phyloP scores from a whole-genome alignment of 2,113 vertebrate genomes.

The Phodopus roborovskii region DNA sequence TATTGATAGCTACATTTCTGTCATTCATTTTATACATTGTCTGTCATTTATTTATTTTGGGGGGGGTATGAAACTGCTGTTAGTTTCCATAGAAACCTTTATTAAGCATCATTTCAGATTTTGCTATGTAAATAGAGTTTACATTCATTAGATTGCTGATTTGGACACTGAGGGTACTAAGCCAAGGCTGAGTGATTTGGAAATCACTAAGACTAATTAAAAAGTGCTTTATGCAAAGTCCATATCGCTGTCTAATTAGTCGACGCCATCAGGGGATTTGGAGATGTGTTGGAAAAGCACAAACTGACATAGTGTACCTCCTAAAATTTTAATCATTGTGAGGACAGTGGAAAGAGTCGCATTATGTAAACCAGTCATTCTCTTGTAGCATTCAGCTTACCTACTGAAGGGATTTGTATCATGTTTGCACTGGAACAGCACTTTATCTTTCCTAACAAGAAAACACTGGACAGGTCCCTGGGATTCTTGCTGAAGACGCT shows the following conservation, averaged over 20 bases:
- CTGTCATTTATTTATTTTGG: slow-evolving; percentile 55
- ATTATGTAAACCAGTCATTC: slow-evolving; percentile 2
- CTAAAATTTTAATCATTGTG: slow-evolving; percentile 20
- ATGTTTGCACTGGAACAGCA: neutral
- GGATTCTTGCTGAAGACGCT: neutral
- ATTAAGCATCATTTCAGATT: slow-evolving; percentile 65
- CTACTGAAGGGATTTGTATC: neutral
- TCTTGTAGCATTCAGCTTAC: slow-evolving; percentile 1
- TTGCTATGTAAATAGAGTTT: slow-evolving; percentile 69
- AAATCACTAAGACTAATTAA: slow-evolving; percentile 73
- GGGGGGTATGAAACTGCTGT: slow-evolving; percentile 60
- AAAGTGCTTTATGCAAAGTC: slow-evolving; percentile 64
- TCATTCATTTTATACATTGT: slow-evolving; percentile 59
- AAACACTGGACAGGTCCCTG: neutral
- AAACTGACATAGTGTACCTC: slow-evolving; percentile 27
- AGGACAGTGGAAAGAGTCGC: neutral
- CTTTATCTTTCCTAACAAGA: slow-evolving; percentile 2
- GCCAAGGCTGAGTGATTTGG: slow-evolving; percentile 61
- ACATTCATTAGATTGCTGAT: neutral
- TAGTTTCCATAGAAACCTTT: slow-evolving; percentile 75
- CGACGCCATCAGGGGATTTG: slow-evolving; percentile 44
- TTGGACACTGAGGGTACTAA: slow-evolving; percentile 54
- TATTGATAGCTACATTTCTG: slow-evolving; percentile 51
- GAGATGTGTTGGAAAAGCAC: slow-evolving; percentile 37
- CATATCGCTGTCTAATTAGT: slow-evolving; percentile 66